Conservation (phyloP, 2,797 vertebrate genomes). For the Momotus momota region DNA sequence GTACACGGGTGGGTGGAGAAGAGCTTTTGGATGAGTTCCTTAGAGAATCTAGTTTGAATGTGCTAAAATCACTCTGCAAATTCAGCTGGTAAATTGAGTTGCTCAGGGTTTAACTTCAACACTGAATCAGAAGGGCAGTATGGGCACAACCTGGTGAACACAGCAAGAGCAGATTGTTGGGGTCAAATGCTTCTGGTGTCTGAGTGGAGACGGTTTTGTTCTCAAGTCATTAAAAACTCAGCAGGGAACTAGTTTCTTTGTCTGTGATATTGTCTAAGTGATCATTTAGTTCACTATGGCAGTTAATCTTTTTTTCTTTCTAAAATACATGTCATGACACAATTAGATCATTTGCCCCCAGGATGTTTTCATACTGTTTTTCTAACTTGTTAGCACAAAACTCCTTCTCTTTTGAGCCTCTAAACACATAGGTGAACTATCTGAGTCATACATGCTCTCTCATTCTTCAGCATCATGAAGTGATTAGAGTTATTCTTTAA, state of each 20-base stretch:
- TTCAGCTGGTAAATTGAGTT: not conserved
- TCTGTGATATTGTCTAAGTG: not conserved
- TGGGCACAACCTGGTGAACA: not conserved
- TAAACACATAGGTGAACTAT: not conserved
- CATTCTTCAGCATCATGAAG: not conserved
- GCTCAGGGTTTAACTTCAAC: not conserved
- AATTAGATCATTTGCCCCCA: constrained; percentile 34
- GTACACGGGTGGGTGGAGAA: not conserved
- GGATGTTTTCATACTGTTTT: constrained; percentile 16
- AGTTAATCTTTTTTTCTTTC: constrained; percentile 25
- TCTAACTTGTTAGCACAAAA: constrained; percentile 28
- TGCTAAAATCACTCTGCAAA: not conserved
- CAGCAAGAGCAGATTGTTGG: not conserved
- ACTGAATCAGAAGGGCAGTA: not conserved
- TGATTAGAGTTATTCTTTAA: not conserved
- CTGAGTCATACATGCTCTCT: not conserved
- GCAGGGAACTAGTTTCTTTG: not conserved
- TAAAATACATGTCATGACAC: constrained; percentile 27
- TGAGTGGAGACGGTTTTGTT: constrained; percentile 4
- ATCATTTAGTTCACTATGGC: constrained; percentile 25
- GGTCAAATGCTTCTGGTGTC: not conserved
- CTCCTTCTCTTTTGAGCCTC: not conserved
- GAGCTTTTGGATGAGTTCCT: not conserved
- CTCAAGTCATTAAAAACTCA: constrained; percentile 18
- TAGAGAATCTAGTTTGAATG: not conserved